These are phyloP conservation scores for Drosophila nr. fundita DNA, from an alignment of 2,888 invertebrate species.

Conservation along the genomic window DNA sequence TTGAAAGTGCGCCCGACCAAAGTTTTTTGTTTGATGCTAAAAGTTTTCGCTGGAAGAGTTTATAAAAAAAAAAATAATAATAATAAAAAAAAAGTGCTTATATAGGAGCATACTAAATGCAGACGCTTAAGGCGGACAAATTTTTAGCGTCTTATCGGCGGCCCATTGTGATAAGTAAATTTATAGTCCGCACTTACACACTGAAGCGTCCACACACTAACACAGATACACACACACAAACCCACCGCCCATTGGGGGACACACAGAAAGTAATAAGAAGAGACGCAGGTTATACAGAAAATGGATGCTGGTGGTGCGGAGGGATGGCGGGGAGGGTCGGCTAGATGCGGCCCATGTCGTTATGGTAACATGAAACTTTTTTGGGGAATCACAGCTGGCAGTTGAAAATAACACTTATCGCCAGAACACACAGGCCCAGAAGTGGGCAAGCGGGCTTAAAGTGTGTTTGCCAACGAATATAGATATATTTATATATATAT, in stretches of 20 bases:
- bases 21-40: slow-evolving; percentile 28
- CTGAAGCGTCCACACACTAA: slow-evolving; percentile 15
- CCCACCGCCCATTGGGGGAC: neutral
- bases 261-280: slow-evolving; percentile 26
- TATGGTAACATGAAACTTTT: slow-evolving; percentile 75
- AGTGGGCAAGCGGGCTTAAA: slow-evolving; percentile 9
- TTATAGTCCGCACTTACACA: slow-evolving; percentile 52
- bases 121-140: slow-evolving; percentile 59
- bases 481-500: slow-evolving; percentile 6
- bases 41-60: slow-evolving; percentile 22
- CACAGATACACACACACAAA: slow-evolving; percentile 14
- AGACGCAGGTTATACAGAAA: slow-evolving; percentile 17
- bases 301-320: neutral
- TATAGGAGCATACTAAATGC: slow-evolving; percentile 26
- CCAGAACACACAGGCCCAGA: slow-evolving; percentile 36
- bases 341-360: slow-evolving; percentile 30
- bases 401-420: slow-evolving; percentile 76
- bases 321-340: neutral
- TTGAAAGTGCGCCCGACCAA: slow-evolving; percentile 22
- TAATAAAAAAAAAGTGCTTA: slow-evolving; percentile 13
- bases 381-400: slow-evolving; percentile 76
- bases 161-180: slow-evolving; percentile 67
- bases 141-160: slow-evolving; percentile 55
- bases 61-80: neutral
- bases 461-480: slow-evolving; percentile 18